Evolutionary conservation across 2,113 vertebrate species (phyloP), one percentile per base, ranked within the genome.

Genomic region (Platichthys stellatus): DNA sequence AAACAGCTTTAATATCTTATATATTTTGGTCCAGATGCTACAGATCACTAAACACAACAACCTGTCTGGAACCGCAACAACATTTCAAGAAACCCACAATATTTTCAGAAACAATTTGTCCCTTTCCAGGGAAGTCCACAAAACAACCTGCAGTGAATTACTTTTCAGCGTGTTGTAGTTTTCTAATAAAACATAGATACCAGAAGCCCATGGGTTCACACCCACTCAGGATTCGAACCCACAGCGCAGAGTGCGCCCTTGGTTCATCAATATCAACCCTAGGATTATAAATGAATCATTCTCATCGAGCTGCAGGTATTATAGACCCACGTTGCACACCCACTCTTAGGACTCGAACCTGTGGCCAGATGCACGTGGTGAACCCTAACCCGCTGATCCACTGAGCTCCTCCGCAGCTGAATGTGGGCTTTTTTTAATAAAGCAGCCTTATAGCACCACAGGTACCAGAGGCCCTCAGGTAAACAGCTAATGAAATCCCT

Each of bases 401-500:
- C 76, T 63, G 69, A 1, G 26, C 64, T 40, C 64, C 45, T 65
- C 38, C 74, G n/a, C 72, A 71, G 71, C 75, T 57, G 24, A 31
- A 11, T 60, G 31, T 63, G 3, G 10, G 9, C 18, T 38, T 57
- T 89, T 83, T 86, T 67, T 81, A 88, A 92, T 92, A 90, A 92
- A 92, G 85, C 82, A 78, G 81, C 79, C 71, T 81, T 82, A 85
- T 40, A 82, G 75, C 88, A 85, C 85, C 76, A 76, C 80, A 81
- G 86, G 88, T 86, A 88, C 80, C 86, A 89, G 76, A 86, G 85
- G 89, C 88, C 89, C 89, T 82, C 85, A 89, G 90, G 89, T 91
- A 93, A 91, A 92, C 90, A 92, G 88, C 91, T 93, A 92, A 94
- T 93, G 92, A 92, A 94, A 93, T 93, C 93, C 92, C 92, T 86